Conservation (phyloP, 2,888 invertebrate species). For the Pyrrhia umbra region DNA sequence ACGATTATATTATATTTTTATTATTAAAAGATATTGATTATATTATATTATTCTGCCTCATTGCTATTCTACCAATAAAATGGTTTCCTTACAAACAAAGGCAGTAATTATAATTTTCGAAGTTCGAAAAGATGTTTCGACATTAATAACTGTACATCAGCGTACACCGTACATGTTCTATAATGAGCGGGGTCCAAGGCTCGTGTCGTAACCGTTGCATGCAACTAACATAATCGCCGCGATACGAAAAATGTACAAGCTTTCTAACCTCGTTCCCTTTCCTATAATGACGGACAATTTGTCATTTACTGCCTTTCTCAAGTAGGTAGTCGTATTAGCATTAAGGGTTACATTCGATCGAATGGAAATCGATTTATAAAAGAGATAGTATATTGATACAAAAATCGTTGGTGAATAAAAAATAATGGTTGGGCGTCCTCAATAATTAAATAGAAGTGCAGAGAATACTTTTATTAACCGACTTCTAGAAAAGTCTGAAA, state of each 20-base stretch:
- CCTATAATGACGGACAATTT: slow-evolving; percentile 66
- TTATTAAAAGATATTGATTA: too few relatives aligned
- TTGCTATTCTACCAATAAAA: slow-evolving; percentile 2
- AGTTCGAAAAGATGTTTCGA: slow-evolving; percentile 72
- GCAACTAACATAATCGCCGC: slow-evolving; percentile 67
- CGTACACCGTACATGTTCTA: slow-evolving; percentile 61
- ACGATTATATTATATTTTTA: too few relatives aligned
- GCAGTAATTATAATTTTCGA: slow-evolving; percentile 42
- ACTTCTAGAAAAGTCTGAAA: too few relatives aligned
- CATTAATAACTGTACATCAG: slow-evolving; percentile 73
- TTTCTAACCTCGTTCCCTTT: slow-evolving; percentile 84
- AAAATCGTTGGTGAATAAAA: background rate
- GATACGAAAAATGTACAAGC: slow-evolving; percentile 74
- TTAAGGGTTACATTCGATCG: slow-evolving; percentile 16
- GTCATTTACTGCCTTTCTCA: slow-evolving; percentile 57
- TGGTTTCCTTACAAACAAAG: background rate
- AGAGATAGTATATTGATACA: background rate
- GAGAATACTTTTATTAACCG: slow-evolving; percentile 16
- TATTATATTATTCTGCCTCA: too few relatives aligned
- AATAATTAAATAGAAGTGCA: slow-evolving; percentile 19
- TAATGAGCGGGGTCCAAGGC: slow-evolving; percentile 78
- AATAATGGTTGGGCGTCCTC: background rate
- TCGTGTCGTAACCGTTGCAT: slow-evolving; percentile 78
- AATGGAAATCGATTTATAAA: slow-evolving; percentile 17
- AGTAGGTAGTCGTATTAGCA: slow-evolving; percentile 29